These are phyloP conservation scores for Corythornis leucogaster DNA, from an alignment of 2,797 vertebrate species.

Conservation along the genomic window DNA sequence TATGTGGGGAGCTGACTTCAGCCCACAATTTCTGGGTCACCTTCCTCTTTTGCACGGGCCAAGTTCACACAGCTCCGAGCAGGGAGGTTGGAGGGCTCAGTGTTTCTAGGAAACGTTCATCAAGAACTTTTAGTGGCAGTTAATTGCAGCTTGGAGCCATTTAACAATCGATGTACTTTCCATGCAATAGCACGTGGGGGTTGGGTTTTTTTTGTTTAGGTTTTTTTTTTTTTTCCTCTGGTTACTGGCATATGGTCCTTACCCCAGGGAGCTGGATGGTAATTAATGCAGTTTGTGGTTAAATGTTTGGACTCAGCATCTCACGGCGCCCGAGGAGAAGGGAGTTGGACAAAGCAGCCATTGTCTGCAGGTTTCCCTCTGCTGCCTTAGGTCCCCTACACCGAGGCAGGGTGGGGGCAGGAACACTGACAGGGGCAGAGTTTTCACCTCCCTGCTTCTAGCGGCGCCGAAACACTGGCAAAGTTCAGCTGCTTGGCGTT, in stretches of 20 bases:
- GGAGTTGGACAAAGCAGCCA: constrained; percentile 37
- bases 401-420: background rate
- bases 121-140: background rate
- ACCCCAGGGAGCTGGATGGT: constrained; percentile 16
- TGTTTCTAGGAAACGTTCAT: constrained; percentile 1
- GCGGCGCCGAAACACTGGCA: background rate
- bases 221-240: background rate
- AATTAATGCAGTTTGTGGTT: constrained; percentile 53
- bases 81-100: background rate
- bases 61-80: background rate
- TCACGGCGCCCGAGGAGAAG: background rate
- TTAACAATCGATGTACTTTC: background rate
- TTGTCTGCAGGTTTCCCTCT: constrained; percentile 25
- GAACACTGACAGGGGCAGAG: background rate
- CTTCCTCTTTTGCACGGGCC: background rate
- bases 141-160: background rate
- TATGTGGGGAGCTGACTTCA: background rate
- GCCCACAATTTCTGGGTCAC: background rate
- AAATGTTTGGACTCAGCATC: constrained; percentile 53
- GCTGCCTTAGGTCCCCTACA: background rate
- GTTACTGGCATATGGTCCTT: constrained; percentile 14
- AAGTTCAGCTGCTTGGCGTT: background rate
- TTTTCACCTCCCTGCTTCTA: background rate
- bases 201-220: background rate
- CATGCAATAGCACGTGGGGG: background rate